phyloP scores from a whole-genome alignment of 2,797 vertebrate species.

The Bovichtus variegatus region DNA sequence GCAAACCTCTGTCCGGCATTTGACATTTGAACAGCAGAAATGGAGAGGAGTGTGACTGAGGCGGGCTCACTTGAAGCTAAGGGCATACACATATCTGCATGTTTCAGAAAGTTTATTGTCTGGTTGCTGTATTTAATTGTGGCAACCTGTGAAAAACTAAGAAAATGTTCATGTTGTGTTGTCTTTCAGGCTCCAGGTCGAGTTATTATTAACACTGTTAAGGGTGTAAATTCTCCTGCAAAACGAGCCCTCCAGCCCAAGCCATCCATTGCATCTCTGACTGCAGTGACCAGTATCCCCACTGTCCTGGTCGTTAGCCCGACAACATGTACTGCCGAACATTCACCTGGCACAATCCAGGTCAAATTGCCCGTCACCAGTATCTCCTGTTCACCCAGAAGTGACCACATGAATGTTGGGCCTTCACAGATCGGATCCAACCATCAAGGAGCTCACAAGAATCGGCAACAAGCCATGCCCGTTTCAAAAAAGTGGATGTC shows the following conservation, averaged over 20 bases:
- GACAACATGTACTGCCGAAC: constrained; percentile 27
- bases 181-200: constrained; percentile 60
- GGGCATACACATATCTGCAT: neutral
- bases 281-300: constrained; percentile 43
- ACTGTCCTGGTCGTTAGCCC: constrained; percentile 62
- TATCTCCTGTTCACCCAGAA: constrained; percentile 24
- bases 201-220: constrained; percentile 21
- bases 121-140: neutral
- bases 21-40: constrained; percentile 42
- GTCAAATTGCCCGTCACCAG: constrained; percentile 56
- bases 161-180: constrained; percentile 4
- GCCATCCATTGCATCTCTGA: constrained; percentile 13
- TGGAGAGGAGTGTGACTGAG: constrained; percentile 25
- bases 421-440: neutral
- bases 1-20: constrained; percentile 33
- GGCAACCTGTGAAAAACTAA: neutral
- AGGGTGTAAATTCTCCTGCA: constrained; percentile 15
- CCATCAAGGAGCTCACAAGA: constrained; percentile 16
- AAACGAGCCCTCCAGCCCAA: constrained; percentile 46
- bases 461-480: constrained; percentile 32
- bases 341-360: constrained; percentile 48
- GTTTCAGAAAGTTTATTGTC: neutral
- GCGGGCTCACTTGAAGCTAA: neutral
- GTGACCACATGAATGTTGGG: neutral
- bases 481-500: constrained; percentile 40